Evolutionary conservation across 2,888 invertebrate genomes (phyloP).

Genomic region (Pammene fasciana): DNA sequence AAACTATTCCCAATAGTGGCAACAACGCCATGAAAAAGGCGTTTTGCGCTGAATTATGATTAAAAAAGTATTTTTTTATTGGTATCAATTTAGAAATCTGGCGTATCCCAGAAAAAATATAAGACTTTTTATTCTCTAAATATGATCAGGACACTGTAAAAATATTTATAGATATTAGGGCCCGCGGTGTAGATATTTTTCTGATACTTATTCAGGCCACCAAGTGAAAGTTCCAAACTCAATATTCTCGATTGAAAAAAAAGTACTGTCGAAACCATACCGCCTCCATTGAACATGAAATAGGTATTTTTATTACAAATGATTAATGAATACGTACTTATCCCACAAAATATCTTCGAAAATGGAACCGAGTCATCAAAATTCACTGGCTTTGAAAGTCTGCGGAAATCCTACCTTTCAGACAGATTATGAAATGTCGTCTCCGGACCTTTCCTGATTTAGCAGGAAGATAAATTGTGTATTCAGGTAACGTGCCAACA

Average conservation of each 20-base stretch:
- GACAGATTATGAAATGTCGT: conserved; percentile 32
- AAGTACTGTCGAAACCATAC: neutral
- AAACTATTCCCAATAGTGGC: too few relatives aligned
- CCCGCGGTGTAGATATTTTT: too few relatives aligned
- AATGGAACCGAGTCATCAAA: conserved; percentile 13
- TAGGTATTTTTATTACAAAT: conserved; percentile 1
- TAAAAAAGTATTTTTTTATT: too few relatives aligned
- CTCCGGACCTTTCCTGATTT: conserved; percentile 27
- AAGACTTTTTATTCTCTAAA: too few relatives aligned
- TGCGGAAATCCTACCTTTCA: conserved; percentile 21
- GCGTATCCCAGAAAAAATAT: too few relatives aligned
- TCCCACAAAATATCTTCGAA: conserved; percentile 8
- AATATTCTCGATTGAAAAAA: neutral
- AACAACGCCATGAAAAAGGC: too few relatives aligned
- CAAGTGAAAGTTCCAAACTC: too few relatives aligned
- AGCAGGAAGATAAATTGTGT: conserved; percentile 26
- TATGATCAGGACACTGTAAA: too few relatives aligned
- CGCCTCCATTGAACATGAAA: neutral
- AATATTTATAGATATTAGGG: too few relatives aligned
- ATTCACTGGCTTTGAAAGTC: conserved; percentile 23
- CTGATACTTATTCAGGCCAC: too few relatives aligned
- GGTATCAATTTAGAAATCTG: too few relatives aligned
- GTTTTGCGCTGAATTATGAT: too few relatives aligned
- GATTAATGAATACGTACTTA: conserved; percentile 14
- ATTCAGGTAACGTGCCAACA: conserved; percentile 17